A percentile compares a stretch with the other conserved stretches of the same genome.
Conservation (phyloP, 2,888 invertebrate genomes). For the Sussaba pulchella region DNA sequence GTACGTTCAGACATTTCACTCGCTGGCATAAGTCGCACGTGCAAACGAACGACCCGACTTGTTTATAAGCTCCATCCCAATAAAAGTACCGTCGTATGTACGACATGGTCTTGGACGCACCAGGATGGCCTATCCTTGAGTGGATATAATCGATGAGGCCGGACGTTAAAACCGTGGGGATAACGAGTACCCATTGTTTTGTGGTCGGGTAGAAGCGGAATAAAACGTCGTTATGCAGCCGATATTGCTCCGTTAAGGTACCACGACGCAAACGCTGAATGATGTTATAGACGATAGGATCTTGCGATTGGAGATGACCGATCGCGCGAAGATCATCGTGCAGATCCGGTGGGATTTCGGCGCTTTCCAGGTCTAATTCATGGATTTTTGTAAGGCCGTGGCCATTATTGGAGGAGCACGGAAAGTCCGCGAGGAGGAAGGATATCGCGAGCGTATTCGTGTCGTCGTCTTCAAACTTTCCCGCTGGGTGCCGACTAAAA, state of each 20-base stretch:
- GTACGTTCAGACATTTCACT: background rate
- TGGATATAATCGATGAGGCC: background rate
- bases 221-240: background rate
- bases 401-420: too few species aligned
- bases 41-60: background rate
- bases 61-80: background rate
- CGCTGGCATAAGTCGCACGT: background rate
- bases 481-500: too few species aligned
- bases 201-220: background rate
- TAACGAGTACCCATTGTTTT: background rate
- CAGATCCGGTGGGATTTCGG: too few species aligned
- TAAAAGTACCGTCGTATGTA: slow-evolving; percentile 34
- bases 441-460: too few species aligned
- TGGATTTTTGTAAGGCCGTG: too few species aligned
- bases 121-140: background rate
- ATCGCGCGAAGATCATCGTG: background rate
- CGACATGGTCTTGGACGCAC: slow-evolving; percentile 19
- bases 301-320: background rate
- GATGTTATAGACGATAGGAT: background rate
- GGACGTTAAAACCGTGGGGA: background rate
- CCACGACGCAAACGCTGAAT: background rate
- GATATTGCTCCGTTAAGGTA: background rate
- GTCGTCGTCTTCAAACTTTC: too few species aligned
- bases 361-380: too few species aligned
- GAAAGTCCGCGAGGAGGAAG: too few species aligned